Evolutionary conservation across 2,797 vertebrate genomes (phyloP), one percentile per base, ranked within the genome.

Genomic region (Phoeniculus purpureus): DNA sequence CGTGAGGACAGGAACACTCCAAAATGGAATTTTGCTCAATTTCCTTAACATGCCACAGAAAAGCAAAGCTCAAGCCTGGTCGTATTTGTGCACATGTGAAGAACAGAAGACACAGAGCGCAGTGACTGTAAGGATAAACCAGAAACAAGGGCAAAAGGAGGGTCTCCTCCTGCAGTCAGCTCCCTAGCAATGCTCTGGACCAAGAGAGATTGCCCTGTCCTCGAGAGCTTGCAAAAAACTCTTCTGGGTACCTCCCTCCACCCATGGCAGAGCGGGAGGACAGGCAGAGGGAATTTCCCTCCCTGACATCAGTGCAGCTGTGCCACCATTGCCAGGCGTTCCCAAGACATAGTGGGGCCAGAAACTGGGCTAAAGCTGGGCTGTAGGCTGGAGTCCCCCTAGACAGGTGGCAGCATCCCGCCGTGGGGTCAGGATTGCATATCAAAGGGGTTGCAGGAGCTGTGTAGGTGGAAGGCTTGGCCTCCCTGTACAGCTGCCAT

Each of bases 381-480:
- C 50, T 92, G 12, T 56, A 85, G 32, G 29, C 52, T 83, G 14
- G 59, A 85, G 87, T 1, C 1, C 58, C 61, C 71, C n/a, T 21
- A 60, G 92, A 85, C 93, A 87, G 93, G 71, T 92, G 94, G 88
- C 77, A 85, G 10, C 86, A 75, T 81, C 67, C 92, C 16, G 12
- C 52, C 20, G 4, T 20, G 78, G 95, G 55, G 55, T 58, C 55
- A 15, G 72, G 85, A 87, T 89, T 95, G 86, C 96, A 72, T 92
- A 70, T 76, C 90, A 75, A 74, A 87, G 81, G 76, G 91, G 87
- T 79, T 88, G 83, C 87, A 85, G 83, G 60, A 58, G 81, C 52
- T 91, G 90, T 94, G 96, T 95, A 94, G 96, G 96, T 94, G 96
- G 96, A 90, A 96, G 92, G 85, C 94, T 88, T 82, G 56, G 65